A percentile compares a stretch with the other conserved stretches of the same genome.
These are phyloP conservation scores for Erethizon dorsatum DNA, from an alignment of 2,797 vertebrate species.

Conservation along the genomic window DNA sequence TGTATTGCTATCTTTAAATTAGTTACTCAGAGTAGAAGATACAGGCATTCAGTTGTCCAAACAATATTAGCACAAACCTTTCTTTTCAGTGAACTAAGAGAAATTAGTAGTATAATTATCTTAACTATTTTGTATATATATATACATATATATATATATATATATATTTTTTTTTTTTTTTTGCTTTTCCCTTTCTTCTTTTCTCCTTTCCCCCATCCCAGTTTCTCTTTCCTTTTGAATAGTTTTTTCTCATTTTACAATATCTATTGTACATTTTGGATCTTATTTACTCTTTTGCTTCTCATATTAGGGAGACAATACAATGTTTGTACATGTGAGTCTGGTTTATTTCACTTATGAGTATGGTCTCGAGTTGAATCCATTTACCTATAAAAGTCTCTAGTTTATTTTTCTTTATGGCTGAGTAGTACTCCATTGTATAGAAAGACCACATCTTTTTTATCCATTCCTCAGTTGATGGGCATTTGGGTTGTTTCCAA, in stretches of 20 bases:
- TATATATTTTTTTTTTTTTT: background rate
- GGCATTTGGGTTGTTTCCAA: background rate
- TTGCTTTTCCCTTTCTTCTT: background rate
- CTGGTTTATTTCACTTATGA: background rate
- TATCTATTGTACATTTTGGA: background rate
- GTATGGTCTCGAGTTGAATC: background rate
- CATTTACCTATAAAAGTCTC: background rate
- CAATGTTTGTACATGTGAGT: background rate
- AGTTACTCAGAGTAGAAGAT: background rate
- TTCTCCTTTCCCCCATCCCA: background rate
- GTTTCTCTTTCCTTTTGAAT: background rate
- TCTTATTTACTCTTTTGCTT: background rate
- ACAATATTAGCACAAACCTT: background rate
- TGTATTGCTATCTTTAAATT: background rate
- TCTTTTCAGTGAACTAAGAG: background rate
- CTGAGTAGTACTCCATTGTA: background rate
- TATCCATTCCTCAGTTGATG: background rate
- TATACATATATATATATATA: background rate
- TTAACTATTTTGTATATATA: background rate
- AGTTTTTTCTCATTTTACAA: background rate
- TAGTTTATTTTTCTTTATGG: background rate
- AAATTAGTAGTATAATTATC: background rate
- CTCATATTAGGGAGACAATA: background rate
- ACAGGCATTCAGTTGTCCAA: background rate
- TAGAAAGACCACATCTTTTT: background rate